Conservation (phyloP, 92 coral and sea anemone genomes). For the Porites rus region DNA sequence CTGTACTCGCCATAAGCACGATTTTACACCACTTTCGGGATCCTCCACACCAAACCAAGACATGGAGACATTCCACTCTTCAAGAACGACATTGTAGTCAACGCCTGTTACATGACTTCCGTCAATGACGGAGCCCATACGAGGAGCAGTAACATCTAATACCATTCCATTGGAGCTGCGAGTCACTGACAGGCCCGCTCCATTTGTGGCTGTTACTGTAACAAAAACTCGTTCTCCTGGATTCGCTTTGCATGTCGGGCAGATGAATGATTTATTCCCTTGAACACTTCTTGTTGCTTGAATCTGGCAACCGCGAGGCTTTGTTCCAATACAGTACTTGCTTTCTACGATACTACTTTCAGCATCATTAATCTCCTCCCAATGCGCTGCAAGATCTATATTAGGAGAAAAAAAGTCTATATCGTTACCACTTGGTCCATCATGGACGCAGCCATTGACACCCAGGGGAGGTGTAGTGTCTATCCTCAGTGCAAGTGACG, state of each 20-base stretch:
- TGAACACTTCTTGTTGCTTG: constrained; percentile 60
- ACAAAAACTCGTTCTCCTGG: constrained; percentile 74
- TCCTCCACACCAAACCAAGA: constrained; percentile 96
- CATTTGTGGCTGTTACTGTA: constrained; percentile 77
- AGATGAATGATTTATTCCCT: constrained; percentile 65
- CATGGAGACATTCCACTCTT: constrained; percentile 78
- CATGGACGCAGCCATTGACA: constrained; percentile 69
- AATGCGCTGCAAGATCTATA: constrained; percentile 72
- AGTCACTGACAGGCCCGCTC: constrained; percentile 78
- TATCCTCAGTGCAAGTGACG: constrained; percentile 63
- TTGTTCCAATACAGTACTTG: constrained; percentile 86
- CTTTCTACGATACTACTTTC: constrained; percentile 79
- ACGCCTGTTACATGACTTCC: constrained; percentile 70
- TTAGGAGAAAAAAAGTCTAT: constrained; percentile 67
- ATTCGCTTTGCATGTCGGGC: constrained; percentile 61
- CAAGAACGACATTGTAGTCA: constrained; percentile 70
- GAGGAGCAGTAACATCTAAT: constrained; percentile 84
- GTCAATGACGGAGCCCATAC: constrained; percentile 80
- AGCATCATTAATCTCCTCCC: constrained; percentile 85
- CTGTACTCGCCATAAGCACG: constrained; percentile 77
- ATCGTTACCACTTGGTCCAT: constrained; percentile 77
- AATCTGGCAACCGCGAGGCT: constrained; percentile 87
- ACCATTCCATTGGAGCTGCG: constrained; percentile 86
- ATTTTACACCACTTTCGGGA: constrained; percentile 72
- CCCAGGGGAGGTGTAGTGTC: constrained; percentile 88